phyloP scores from a whole-genome alignment of 2,888 invertebrate species.

The Rosalia funebris region DNA sequence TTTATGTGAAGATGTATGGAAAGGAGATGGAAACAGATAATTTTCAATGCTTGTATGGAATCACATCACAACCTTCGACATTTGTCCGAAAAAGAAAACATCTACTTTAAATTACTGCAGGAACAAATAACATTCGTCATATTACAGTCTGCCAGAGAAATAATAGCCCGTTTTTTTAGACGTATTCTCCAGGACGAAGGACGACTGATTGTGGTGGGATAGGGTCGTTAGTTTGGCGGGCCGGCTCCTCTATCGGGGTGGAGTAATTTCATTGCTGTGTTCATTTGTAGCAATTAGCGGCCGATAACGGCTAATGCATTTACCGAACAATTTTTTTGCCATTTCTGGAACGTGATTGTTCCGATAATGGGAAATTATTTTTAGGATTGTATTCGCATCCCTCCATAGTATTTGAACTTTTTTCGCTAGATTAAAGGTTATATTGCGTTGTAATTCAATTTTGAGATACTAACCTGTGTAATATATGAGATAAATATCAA shows the following conservation, averaged over 20 bases:
- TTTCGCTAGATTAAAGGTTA: slow-evolving; percentile 3
- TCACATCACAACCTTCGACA: slow-evolving; percentile 49
- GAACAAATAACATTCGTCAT: slow-evolving; percentile 57
- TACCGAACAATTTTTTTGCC: slow-evolving; percentile 55
- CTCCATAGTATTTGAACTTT: slow-evolving; percentile 25
- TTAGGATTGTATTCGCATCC: slow-evolving; percentile 38
- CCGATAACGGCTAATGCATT: slow-evolving; percentile 58
- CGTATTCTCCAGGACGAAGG: slow-evolving; percentile 21
- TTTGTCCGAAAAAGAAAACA: slow-evolving; percentile 53
- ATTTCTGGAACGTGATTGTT: slow-evolving; percentile 55
- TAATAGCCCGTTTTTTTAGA: slow-evolving; percentile 16
- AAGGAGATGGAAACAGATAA: background rate
- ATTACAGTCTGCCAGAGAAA: slow-evolving; percentile 45
- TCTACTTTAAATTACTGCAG: slow-evolving; percentile 52
- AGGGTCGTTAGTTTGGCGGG: slow-evolving; percentile 47
- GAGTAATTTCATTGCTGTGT: slow-evolving; percentile 60
- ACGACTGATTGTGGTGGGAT: slow-evolving; percentile 18
- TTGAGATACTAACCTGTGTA: too few species aligned
- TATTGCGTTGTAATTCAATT: too few species aligned
- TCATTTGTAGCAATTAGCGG: slow-evolving; percentile 63
- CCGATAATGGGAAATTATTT: slow-evolving; percentile 55
- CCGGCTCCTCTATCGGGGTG: slow-evolving; percentile 45
- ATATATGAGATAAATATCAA: too few species aligned
- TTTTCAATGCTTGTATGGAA: slow-evolving; percentile 44
- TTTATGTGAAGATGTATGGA: too few species aligned